Base-by-base conservation (phyloP, 1,140 invertebrate species). In the Philaenus spumarius region DNA sequence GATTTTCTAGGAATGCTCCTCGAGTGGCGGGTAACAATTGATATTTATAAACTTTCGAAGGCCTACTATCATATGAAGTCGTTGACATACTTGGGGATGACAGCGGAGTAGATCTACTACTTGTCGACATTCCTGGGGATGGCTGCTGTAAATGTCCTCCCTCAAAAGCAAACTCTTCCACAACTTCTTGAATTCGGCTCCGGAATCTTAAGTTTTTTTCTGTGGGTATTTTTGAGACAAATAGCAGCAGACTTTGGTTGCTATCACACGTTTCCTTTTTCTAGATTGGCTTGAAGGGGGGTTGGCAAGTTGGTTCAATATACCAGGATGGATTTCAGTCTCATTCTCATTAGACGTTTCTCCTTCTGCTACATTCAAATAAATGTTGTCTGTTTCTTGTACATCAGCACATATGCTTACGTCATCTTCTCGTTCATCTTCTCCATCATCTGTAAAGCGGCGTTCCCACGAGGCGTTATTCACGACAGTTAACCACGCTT, bases 101-200 rank as follows among this genome's bases (percentile, higher is more conserved):
- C n/a, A 34, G 11, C 22, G 48, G 4, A 52, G 15, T 17, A 20
- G 42, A 23, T 48, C 20, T 48, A 22, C 20, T 48, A 15, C 5
- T 43, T 48, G 46, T 22, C 4, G 20, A 7, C 23, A 15, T 6
- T 34, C 2, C 48, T 26, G 23, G n/a, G n/a, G 23, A 48, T 23
- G 2, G 12, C 14, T 48, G 22, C 2, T 19, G 15, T 22, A 17
- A 52, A 52, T 11, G 15, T 26, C 17, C 48, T n/a, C 2, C 12
- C n/a, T 12, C 5, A 30, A 24, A 58, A 51, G 55, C 45, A 50
- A 58, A 58, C 45, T 58, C 43, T 15, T 58, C 55, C 15, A 58
- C 55, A 58, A 58, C 55, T 50, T 58, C 7, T 30, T 48, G 55
- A 48, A 58, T 37, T 15, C 35, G 43, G 55, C 15, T 58, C 22